phyloP scores from a whole-genome alignment of 2,797 vertebrate genomes.

The Microctenopoma steveboyesi region DNA sequence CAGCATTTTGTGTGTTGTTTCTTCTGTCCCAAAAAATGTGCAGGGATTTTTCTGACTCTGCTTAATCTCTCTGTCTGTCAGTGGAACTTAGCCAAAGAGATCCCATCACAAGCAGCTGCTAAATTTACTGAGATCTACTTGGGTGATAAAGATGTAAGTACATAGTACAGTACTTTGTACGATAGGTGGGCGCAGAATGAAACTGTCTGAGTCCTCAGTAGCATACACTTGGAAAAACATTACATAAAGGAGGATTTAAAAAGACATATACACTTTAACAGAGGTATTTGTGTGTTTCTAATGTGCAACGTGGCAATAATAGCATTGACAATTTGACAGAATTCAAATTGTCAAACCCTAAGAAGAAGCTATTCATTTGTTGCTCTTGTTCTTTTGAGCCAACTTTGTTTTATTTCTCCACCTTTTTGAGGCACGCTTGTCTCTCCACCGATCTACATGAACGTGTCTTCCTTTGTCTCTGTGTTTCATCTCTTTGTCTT shows the following conservation, averaged over 20 bases:
- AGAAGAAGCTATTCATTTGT: constrained; percentile 23
- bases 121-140: constrained; percentile 39
- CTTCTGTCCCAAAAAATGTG: constrained; percentile 37
- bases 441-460: constrained; percentile 27
- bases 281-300: neutral
- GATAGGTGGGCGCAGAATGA: constrained; percentile 17
- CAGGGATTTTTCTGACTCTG: constrained; percentile 68
- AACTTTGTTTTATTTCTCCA: constrained; percentile 20
- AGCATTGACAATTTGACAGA: constrained; percentile 24
- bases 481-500: constrained; percentile 11
- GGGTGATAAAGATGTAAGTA: constrained; percentile 27
- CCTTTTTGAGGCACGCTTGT: constrained; percentile 22
- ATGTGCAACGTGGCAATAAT: neutral
- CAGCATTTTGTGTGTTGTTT: constrained; percentile 43
- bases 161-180: neutral
- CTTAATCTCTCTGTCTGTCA: constrained; percentile 60
- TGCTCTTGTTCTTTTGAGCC: constrained; percentile 8
- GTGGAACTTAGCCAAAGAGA: constrained; percentile 61
- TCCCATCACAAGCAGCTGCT: constrained; percentile 43
- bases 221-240: neutral
- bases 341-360: constrained; percentile 39
- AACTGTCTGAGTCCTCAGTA: neutral
- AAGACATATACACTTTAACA: neutral
- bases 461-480: constrained; percentile 3
- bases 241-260: neutral